A percentile compares a stretch with the other conserved stretches of the same genome.
Evolutionary conservation across 30 jellyfish, hydroid and myxozoan genomes (phyloP).

Genomic region (Cassiopea xamachana): DNA sequence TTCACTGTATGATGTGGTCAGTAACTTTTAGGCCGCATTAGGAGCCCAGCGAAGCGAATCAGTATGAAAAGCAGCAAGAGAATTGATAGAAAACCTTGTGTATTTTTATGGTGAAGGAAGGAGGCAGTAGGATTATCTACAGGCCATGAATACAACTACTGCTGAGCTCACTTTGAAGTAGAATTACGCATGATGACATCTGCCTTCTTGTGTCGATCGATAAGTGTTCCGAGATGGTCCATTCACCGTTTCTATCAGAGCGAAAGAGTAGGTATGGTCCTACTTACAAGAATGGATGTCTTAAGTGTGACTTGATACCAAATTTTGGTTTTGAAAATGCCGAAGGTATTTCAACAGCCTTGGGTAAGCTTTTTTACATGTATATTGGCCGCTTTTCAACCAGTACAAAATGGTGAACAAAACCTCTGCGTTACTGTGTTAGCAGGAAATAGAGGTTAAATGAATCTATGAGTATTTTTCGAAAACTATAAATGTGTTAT

Average conservation of each 20-base stretch:
- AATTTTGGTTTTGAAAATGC: no score
- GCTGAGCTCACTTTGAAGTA: not conserved
- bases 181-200: not conserved
- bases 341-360: no score
- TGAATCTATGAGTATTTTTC: no score
- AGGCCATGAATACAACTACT: not conserved
- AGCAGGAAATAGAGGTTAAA: no score
- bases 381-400: no score
- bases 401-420: no score
- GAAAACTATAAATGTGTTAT: no score
- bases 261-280: not conserved
- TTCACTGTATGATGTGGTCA: not conserved
- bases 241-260: not conserved
- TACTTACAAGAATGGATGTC: no score
- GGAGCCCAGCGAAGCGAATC: conserved; percentile 2
- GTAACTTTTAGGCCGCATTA: not conserved
- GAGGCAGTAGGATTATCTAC: not conserved
- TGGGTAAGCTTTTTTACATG: no score
- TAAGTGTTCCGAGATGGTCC: not conserved
- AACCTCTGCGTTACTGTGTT: no score
- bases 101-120: not conserved
- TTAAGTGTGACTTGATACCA: no score
- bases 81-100: not conserved
- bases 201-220: not conserved
- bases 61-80: not conserved